Conservation (phyloP, 2,888 invertebrate species). For the Eupelmus urozonus region DNA sequence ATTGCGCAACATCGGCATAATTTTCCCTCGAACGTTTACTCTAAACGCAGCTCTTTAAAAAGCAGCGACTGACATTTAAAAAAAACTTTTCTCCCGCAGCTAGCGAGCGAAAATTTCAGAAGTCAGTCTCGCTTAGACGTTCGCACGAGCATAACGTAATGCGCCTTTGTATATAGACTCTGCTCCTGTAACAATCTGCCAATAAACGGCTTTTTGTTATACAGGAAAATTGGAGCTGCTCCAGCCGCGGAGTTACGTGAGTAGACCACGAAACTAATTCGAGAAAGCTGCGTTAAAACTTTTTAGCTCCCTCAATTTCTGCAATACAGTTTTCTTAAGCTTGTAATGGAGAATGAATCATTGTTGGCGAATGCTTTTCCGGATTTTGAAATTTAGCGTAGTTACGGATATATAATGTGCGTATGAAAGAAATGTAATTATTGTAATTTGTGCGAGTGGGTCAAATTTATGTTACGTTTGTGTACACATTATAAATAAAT, state of each 20-base stretch:
- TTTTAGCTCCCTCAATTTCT: no score
- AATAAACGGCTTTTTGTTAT: conserved; percentile 1
- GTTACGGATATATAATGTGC: no score
- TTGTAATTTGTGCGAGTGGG: no score
- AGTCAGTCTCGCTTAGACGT: neutral
- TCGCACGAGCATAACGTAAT: conserved; percentile 3
- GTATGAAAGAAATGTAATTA: neutral
- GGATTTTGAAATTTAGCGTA: no score
- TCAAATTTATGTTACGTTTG: no score
- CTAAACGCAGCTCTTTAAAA: neutral
- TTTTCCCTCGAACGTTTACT: neutral
- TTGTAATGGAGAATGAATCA: no score
- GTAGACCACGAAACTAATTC: neutral
- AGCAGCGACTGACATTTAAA: neutral
- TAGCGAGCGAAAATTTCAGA: neutral
- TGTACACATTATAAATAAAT: no score
- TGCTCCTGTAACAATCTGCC: neutral
- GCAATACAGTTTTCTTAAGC: no score
- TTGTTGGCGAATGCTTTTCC: no score
- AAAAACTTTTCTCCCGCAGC: neutral
- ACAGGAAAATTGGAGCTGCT: neutral
- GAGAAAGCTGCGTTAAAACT: neutral
- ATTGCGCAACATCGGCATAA: neutral
- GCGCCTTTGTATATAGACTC: neutral
- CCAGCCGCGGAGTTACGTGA: neutral